Evolutionary conservation across 1,140 invertebrate species (phyloP), one percentile per base, ranked within the genome.

Genomic region (Elymnias hypermnestra): DNA sequence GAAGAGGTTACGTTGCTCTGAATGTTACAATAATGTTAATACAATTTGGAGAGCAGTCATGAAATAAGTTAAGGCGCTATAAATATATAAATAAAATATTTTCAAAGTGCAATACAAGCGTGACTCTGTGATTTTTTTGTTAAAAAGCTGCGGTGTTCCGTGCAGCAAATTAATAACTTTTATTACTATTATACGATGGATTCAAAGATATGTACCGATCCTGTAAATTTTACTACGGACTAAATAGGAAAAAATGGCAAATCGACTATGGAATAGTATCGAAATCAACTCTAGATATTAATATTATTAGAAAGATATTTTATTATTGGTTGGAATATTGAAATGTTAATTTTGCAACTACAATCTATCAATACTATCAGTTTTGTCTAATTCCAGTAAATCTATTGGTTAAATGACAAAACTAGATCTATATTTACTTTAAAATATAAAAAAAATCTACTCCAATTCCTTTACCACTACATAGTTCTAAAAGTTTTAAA

Each of bases 181-280:
- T 49, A 28, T 26, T 47, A 19, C 31, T 44, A 44, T 44, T 51
- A 35, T 14, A 33, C 47, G 51, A 62, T 62, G 59, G 55, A 50
- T 49, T 66, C 54, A 53, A 51, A 59, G 63, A 66, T 66, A 66
- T 66, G 63, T 66, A 59, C 43, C 28, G 54, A 52, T 55, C 51
- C 42, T 53, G 52, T 55, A 59, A 59, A 22, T 53, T 47, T 58
- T 39, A 53, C 55, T 58, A 58, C 42, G 41, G 42, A 58, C 55
- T 58, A 58, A 46, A 26, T 57, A 57, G 51, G 50, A 53, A 53
- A 57, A 53, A 57, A 38, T 53, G 54, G 54, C 49, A 33, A 33
- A 14, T 15, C 3, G 4, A 29, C 29, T 15, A 15, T 33, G 13
- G 19, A 36, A 21, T 15, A 31, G 1, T 35, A 35, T 35, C n/a